These are phyloP conservation scores for Melanostigma gelatinosum DNA, from an alignment of 2,113 vertebrate genomes.

Conservation along the genomic window DNA sequence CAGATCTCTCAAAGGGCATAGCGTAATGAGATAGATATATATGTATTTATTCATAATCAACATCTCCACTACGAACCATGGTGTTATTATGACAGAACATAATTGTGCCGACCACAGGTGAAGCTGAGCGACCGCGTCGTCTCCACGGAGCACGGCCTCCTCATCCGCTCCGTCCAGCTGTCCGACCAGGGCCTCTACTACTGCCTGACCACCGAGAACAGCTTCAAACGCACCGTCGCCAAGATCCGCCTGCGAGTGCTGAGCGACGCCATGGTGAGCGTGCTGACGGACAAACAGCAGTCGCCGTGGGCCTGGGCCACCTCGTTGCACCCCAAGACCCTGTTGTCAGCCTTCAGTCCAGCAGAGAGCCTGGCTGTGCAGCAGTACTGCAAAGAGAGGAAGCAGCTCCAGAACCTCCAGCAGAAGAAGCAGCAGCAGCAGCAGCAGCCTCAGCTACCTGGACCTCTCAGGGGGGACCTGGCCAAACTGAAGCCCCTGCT, in stretches of 20 bases:
- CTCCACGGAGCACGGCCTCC: slow-evolving; percentile 91
- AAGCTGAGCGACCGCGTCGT: slow-evolving; percentile 93
- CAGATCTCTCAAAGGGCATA: neutral
- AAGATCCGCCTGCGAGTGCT: slow-evolving; percentile 95
- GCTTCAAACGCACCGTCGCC: slow-evolving; percentile 94
- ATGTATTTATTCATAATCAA: neutral
- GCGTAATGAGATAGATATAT: no score
- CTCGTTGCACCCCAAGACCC: slow-evolving; percentile 89
- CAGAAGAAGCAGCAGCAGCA: slow-evolving; percentile 61
- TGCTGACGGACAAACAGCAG: slow-evolving; percentile 89
- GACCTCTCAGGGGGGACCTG: slow-evolving; percentile 88
- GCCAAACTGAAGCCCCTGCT: slow-evolving; percentile 94
- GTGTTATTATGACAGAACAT: neutral
- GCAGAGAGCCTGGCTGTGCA: slow-evolving; percentile 92
- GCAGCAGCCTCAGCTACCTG: slow-evolving; percentile 53
- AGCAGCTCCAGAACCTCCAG: slow-evolving; percentile 84
- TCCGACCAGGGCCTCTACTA: slow-evolving; percentile 94
- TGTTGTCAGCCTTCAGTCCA: slow-evolving; percentile 89
- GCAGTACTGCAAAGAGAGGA: slow-evolving; percentile 95
- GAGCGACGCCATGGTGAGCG: slow-evolving; percentile 86
- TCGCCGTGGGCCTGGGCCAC: slow-evolving; percentile 90
- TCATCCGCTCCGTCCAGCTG: slow-evolving; percentile 90
- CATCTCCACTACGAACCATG: no score
- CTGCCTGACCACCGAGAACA: slow-evolving; percentile 94
- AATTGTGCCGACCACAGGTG: slow-evolving; percentile 81